Evolutionary conservation across 2,797 vertebrate genomes (phyloP).

Genomic region (Mormyrops attenuatus): DNA sequence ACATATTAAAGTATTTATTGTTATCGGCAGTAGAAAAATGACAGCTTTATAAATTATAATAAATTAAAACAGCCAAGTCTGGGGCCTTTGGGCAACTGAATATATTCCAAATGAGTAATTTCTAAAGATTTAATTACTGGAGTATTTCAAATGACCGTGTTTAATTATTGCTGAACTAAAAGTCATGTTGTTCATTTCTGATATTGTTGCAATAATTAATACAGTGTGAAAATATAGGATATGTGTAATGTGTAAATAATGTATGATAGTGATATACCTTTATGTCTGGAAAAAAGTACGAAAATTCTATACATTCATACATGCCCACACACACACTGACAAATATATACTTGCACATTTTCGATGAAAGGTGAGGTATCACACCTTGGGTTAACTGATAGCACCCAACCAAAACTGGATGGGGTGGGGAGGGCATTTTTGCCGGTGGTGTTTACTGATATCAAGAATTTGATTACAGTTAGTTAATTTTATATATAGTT

Average conservation of each 20-base stretch:
- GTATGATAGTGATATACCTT: too few species aligned
- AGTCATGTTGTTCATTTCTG: slow-evolving; percentile 1
- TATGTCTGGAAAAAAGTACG: background rate
- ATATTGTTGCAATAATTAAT: background rate
- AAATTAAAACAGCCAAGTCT: slow-evolving; percentile 33
- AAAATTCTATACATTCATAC: background rate
- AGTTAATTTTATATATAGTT: background rate
- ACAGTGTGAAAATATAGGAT: background rate
- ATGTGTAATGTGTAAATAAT: background rate
- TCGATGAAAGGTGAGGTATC: background rate
- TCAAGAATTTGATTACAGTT: background rate
- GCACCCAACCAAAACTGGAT: background rate
- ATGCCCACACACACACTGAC: background rate
- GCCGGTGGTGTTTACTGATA: background rate
- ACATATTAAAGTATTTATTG: slow-evolving; percentile 8
- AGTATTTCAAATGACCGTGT: slow-evolving; percentile 22
- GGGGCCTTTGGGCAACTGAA: slow-evolving; percentile 29
- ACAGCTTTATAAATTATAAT: slow-evolving; percentile 34
- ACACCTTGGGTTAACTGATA: background rate
- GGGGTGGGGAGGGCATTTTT: background rate
- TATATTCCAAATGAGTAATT: slow-evolving; percentile 31
- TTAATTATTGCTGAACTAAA: slow-evolving; percentile 10
- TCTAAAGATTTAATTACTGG: slow-evolving; percentile 25
- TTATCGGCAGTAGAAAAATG: slow-evolving; percentile 33
- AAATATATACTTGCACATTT: background rate